Evolutionary conservation across 2,888 invertebrate species (phyloP), one percentile per base, ranked within the genome.

Genomic region (Orchestes rusci): DNA sequence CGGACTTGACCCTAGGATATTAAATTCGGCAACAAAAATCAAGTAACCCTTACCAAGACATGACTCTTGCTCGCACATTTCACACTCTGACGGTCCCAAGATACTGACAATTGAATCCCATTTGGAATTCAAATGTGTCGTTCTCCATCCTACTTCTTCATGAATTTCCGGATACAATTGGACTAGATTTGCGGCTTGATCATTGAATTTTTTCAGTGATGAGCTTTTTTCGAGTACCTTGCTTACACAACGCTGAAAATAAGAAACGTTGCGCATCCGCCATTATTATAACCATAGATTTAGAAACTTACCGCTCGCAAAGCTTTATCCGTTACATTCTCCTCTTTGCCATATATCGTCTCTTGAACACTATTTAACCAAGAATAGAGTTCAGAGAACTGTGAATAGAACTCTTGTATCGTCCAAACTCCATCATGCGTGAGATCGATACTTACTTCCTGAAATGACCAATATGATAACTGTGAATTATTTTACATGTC

Each of bases 341-440:
- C 80, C 59, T 82, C 80, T 70, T 80, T 83, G 66, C 79, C 79
- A 68, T 83, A 83, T 54, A 84, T 78, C 61, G 82, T 76, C 69
- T 82, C 82, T 65, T 86, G 85, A 58, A 87, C 80, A 59, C 81
- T 79, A 57, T 80, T 80, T 58, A 88, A 75, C 86, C 87, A 87
- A 60, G 82, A 80, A 68, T 83, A 84, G 59, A 89, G 77, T 66
- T 87, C 84, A 52, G 79, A 78, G 71, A 86, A 88, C 73, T 87
- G 86, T 35, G 80, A 72, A 51, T 81, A 76, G 60, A 88, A 80
- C 71, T 86, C 84, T 52, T 74, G 79, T 54, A 84, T 76, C 48
- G 82, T 84, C 82, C 87, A 86, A 59, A 72, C 80, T 69, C 60
- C 76, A 63, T 77, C 77, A 62, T 79, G 76, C 43, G 77, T 73